phyloP scores from a whole-genome alignment of 2,888 invertebrate species.

The Myathropa florea region DNA sequence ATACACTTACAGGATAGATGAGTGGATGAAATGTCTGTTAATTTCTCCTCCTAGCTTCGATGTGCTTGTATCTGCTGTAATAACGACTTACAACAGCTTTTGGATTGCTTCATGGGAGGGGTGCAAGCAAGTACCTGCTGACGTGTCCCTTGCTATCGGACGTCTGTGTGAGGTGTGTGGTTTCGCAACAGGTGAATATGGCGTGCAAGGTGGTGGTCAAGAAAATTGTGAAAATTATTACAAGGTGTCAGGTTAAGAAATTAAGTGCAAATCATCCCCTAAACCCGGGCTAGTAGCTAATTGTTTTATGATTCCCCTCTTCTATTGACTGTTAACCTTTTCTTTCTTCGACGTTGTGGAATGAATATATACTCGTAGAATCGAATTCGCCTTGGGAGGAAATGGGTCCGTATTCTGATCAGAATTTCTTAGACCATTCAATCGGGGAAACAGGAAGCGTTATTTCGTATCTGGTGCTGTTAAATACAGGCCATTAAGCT shows the following conservation, averaged over 20 bases:
- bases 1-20: not conserved
- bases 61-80: conserved; percentile 6
- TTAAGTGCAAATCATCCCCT: conserved; percentile 63
- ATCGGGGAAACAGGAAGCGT: no score
- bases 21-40: conserved; percentile 9
- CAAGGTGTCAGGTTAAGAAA: conserved; percentile 64
- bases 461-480: no score
- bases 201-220: conserved; percentile 61
- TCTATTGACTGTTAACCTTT: not conserved
- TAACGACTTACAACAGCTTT: conserved; percentile 4
- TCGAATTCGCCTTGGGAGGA: no score
- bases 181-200: conserved; percentile 55
- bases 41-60: not conserved
- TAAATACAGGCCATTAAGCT: no score
- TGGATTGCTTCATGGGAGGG: not conserved
- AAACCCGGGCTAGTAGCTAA: conserved; percentile 19
- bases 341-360: not conserved
- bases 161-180: conserved; percentile 29
- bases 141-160: conserved; percentile 35
- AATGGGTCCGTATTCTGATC: no score
- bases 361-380: no score
- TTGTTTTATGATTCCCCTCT: conserved; percentile 42
- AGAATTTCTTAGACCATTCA: no score
- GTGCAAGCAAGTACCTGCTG: conserved; percentile 4
- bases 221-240: conserved; percentile 61